Evolutionary conservation across 1,140 invertebrate species (phyloP), one percentile per base, ranked within the genome.

Genomic region (Heterodera carotae): DNA sequence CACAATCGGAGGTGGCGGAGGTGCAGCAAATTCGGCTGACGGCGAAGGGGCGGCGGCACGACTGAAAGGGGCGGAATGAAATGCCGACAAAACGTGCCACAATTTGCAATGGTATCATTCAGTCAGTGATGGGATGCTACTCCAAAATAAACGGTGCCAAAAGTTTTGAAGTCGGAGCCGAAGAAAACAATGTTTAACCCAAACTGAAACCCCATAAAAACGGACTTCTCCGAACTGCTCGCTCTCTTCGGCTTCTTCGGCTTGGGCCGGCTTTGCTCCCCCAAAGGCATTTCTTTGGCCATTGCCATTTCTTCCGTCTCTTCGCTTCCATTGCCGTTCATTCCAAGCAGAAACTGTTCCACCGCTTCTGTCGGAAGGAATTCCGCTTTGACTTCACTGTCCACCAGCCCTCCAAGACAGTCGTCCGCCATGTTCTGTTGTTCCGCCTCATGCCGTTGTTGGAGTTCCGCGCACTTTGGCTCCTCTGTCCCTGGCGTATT

Each of bases 1-100:
- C 33, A 86, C 82, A 27, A 87, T 75, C 1, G 85, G 85, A 4
- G 85, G 85, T 8, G 82, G 84, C 29, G 77, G 59, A 2, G 77
- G 77, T 36, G 76, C 62, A 22, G 56, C 15, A 62, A 74, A 36
- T 25, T 62, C 33, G 15, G 64, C 31, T 31, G 72, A 34, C 34
- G 72, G 56, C 1, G 72, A 56, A n/a, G 31, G 34, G 12, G 56
- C 27, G 27, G 25, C 34, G 59, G 72, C 18, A 31, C 36, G 31
- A 27, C 34, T 73, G 8, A 62, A 31, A 34, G 15, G 10, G 48
- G 25, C n/a, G n/a, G 8, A 10, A 22, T 64, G 27, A 22, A 66
- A 31, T 10, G n/a, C 7, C 6, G 39, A 12, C 12, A 43, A 43
- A 43, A 43, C 6, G 12, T 43, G 39, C 6, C 6, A 43, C 39